Conservation (phyloP, 2,113 vertebrate genomes). For the Caracal caracal region DNA sequence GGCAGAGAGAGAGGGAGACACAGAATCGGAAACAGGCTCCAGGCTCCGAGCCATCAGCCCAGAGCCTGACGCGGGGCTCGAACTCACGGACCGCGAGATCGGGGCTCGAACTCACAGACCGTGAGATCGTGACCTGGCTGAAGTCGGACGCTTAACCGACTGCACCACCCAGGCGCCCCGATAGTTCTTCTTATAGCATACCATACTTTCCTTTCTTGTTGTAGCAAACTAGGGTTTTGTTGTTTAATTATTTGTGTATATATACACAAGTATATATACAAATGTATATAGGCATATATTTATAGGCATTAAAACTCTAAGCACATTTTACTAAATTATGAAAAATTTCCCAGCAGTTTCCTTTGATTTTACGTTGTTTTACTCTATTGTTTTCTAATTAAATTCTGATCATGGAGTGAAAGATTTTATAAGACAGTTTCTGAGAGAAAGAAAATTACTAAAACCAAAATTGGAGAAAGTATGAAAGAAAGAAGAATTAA, state of each 20-base stretch:
- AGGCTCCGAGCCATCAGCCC: too few species aligned
- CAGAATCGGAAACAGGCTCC: too few species aligned
- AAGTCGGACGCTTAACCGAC: too few species aligned
- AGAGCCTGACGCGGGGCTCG: too few species aligned
- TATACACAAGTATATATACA: too few species aligned
- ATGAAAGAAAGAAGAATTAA: slow-evolving; percentile 30
- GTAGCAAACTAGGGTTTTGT: background rate
- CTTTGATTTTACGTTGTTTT: slow-evolving; percentile 33
- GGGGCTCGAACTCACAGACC: too few species aligned
- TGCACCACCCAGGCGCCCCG: too few species aligned
- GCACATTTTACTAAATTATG: background rate
- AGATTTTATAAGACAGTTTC: background rate
- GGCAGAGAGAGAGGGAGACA: too few species aligned
- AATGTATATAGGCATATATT: background rate
- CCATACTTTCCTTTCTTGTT: background rate
- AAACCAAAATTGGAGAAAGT: background rate
- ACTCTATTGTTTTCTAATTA: background rate
- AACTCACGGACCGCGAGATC: too few species aligned
- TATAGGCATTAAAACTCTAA: background rate
- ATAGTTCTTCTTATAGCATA: background rate
- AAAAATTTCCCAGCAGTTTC: background rate
- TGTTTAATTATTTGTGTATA: background rate
- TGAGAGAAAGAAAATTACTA: slow-evolving; percentile 17
- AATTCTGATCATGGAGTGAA: background rate
- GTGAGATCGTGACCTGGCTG: too few species aligned